Percentiles rank a stretch among this genome's conserved stretches.
Evolutionary conservation across 23 tunicate genomes (phyloP).

Genomic region (Trididemnum clinides): DNA sequence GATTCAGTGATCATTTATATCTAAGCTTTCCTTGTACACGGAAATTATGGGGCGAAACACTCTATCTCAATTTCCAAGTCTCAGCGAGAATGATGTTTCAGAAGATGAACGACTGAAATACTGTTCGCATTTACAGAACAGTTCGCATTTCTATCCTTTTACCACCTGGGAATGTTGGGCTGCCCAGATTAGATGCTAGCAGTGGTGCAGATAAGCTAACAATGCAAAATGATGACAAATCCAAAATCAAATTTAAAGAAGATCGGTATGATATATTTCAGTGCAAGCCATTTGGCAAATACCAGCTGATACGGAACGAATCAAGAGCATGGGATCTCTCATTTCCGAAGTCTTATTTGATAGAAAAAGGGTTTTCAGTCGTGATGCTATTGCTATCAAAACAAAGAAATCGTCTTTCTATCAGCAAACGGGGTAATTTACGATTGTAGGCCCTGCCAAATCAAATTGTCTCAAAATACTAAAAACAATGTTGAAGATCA

Average conservation of each 20-base stretch:
- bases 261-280: constrained; percentile 38
- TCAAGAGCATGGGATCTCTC: constrained; percentile 29
- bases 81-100: constrained; percentile 31
- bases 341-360: constrained; percentile 46
- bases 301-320: constrained; percentile 50
- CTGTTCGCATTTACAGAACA: constrained; percentile 35
- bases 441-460: constrained; percentile 12
- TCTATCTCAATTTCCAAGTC: constrained; percentile 41
- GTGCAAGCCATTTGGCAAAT: constrained; percentile 51
- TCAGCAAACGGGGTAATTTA: constrained; percentile 41
- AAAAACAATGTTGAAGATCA: constrained; percentile 26
- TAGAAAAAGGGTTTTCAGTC: constrained; percentile 36
- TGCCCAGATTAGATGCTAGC: no score
- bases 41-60: constrained; percentile 34
- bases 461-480: constrained; percentile 42
- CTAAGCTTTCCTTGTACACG: constrained; percentile 15
- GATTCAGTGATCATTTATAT: constrained; percentile 30
- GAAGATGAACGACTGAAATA: constrained; percentile 44
- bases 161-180: no score
- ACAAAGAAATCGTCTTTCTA: constrained; percentile 52
- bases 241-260: constrained; percentile 33
- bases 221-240: constrained; percentile 52
- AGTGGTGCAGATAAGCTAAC: no score
- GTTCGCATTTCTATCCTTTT: no score
- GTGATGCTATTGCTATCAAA: constrained; percentile 50